phyloP scores from a whole-genome alignment of 2,797 vertebrate species.

The Bothrops alternatus region DNA sequence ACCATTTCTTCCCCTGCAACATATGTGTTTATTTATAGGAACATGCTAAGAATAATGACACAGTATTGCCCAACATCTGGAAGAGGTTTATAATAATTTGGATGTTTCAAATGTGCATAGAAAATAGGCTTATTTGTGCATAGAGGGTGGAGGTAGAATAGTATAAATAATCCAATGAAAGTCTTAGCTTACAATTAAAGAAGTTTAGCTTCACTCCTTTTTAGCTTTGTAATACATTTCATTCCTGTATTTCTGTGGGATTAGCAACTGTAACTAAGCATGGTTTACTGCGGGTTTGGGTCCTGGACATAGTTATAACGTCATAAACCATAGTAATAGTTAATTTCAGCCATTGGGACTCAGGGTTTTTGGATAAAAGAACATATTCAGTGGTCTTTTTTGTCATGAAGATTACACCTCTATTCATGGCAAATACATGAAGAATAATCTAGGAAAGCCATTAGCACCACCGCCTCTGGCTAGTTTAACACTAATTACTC shows the following conservation, averaged over 20 bases:
- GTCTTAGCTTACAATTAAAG: background rate
- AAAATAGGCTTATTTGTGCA: background rate
- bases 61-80: background rate
- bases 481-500: background rate
- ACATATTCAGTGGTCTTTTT: background rate
- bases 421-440: background rate
- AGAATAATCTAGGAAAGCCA: background rate
- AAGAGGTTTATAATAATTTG: background rate
- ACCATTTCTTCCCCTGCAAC: background rate
- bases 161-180: background rate
- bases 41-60: background rate
- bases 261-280: background rate
- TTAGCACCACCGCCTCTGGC: background rate
- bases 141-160: too few species aligned
- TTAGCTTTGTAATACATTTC: background rate
- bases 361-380: background rate
- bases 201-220: background rate
- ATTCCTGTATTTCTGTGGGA: background rate
- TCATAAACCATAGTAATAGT: background rate
- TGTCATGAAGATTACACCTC: background rate
- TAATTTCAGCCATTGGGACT: background rate
- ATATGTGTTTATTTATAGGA: background rate
- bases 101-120: background rate
- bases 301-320: background rate
- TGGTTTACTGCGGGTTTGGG: background rate